Evolutionary conservation across 1,140 invertebrate species (phyloP).

Genomic region (Calephelis nemesis): DNA sequence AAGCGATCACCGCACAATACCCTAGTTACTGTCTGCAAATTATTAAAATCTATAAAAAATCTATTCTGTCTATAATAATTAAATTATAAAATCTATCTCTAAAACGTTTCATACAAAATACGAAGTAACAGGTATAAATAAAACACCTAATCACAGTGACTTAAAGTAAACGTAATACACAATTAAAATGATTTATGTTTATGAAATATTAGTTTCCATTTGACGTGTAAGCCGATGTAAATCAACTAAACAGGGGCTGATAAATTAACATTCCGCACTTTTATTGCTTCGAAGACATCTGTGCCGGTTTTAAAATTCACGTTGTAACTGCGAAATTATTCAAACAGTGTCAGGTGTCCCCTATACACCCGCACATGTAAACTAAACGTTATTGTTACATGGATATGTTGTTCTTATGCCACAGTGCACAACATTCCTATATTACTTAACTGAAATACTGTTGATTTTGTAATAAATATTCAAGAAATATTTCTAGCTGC

Average conservation of each 20-base stretch:
- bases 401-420: constrained; percentile 20
- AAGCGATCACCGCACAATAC: no score
- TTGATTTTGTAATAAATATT: not conserved
- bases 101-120: no score
- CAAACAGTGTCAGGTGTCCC: constrained; percentile 65
- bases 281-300: constrained; percentile 58
- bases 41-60: no score
- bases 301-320: constrained; percentile 62
- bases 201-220: constrained; percentile 14
- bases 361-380: constrained; percentile 49
- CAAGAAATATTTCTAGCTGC: constrained; percentile 42
- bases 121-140: no score
- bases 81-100: no score
- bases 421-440: constrained; percentile 28
- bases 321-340: constrained; percentile 67
- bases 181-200: constrained; percentile 1
- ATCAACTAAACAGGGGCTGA: constrained; percentile 22
- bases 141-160: no score
- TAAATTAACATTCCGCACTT: constrained; percentile 36
- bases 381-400: constrained; percentile 32
- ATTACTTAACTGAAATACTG: constrained; percentile 6
- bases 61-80: no score
- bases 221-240: constrained; percentile 14
- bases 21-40: no score
- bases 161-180: no score